These are phyloP conservation scores for Trypoxylus dichotomus DNA, from an alignment of 1,140 invertebrate species.

Conservation along the genomic window DNA sequence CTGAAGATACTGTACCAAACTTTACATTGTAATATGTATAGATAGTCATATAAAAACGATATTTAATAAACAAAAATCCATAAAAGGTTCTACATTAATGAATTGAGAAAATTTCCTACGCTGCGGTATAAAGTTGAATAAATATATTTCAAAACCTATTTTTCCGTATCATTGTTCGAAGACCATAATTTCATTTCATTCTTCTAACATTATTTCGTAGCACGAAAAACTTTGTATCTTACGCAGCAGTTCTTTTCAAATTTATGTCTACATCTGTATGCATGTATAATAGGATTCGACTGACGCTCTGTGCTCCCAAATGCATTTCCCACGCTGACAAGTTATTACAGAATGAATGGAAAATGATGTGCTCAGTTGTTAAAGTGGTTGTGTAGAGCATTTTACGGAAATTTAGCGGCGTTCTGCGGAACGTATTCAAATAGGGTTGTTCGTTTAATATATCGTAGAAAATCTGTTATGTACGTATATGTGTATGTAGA, in stretches of 20 bases:
- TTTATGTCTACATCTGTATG: slow-evolving; percentile 13
- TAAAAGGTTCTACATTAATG: no score
- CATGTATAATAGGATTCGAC: background rate
- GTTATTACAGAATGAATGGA: slow-evolving; percentile 13
- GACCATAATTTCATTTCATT: no score
- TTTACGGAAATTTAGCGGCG: background rate
- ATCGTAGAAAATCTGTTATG: background rate
- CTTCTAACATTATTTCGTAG: no score
- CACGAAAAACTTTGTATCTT: background rate
- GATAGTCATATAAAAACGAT: no score
- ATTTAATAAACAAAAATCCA: no score
- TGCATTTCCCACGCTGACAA: background rate
- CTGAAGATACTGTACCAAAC: no score
- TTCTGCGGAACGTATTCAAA: background rate
- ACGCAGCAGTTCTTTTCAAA: background rate
- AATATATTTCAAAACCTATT: no score
- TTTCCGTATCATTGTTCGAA: no score
- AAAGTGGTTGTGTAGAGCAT: background rate
- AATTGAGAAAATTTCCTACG: no score
- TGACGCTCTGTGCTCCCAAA: background rate
- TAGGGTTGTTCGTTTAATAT: background rate
- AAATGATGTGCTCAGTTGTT: background rate
- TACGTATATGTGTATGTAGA: background rate
- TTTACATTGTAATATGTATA: no score
- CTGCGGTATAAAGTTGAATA: no score